phyloP scores from a whole-genome alignment of 2,113 vertebrate genomes.

The Ornithorhynchus anatinus region DNA sequence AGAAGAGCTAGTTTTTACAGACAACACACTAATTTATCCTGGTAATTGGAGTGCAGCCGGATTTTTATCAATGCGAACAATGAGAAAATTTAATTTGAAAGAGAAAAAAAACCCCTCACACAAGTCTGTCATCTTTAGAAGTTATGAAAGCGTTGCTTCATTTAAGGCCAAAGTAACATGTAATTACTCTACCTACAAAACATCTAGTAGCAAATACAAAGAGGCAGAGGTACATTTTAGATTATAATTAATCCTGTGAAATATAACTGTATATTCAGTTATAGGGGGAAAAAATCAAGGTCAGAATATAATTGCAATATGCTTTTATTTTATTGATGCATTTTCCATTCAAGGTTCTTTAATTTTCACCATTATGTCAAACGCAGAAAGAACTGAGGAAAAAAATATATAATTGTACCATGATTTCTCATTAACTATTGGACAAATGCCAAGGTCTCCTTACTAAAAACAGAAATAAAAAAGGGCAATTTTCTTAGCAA shows the following conservation, averaged over 20 bases:
- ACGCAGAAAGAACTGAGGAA: constrained; percentile 34
- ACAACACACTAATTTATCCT: constrained; percentile 16
- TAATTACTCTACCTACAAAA: constrained; percentile 12
- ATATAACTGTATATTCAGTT: constrained; percentile 17
- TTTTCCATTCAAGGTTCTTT: constrained; percentile 51
- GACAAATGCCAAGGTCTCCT: constrained; percentile 41
- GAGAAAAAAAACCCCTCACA: not conserved
- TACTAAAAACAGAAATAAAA: not conserved
- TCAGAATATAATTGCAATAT: constrained; percentile 36
- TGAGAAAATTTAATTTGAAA: constrained; percentile 41
- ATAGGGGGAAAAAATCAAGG: constrained; percentile 46
- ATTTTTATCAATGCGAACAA: constrained; percentile 26
- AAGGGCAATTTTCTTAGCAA: constrained; percentile 15
- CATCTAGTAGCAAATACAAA: constrained; percentile 5
- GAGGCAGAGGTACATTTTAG: not conserved
- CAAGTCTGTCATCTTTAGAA: constrained; percentile 14
- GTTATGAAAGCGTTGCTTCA: not conserved
- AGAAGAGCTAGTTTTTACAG: not conserved
- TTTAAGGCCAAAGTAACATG: not conserved
- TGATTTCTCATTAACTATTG: constrained; percentile 45
- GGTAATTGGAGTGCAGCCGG: not conserved
- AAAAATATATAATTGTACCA: constrained; percentile 24
- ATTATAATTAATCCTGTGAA: constrained; percentile 13
- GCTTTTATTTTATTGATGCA: constrained; percentile 47
- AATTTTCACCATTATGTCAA: constrained; percentile 48